Conservation (phyloP, 2,113 vertebrate species). For the Nyctereutes procyonoides region DNA sequence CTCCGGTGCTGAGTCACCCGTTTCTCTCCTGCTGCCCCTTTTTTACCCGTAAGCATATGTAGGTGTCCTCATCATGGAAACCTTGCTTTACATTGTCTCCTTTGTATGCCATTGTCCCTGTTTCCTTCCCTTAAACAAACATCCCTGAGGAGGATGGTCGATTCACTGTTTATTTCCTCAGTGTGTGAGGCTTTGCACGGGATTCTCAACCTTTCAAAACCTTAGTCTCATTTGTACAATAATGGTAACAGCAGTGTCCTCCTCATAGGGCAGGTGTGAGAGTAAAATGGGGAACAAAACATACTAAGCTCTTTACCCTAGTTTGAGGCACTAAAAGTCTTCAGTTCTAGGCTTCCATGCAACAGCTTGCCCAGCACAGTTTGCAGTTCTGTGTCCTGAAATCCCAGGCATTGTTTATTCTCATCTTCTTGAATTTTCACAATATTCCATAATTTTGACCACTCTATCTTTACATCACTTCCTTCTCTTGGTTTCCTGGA, state of each 20-base stretch:
- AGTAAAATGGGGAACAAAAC: neutral
- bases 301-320: neutral
- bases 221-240: neutral
- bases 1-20: too few species aligned
- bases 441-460: neutral
- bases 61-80: too few species aligned
- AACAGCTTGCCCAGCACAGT: neutral
- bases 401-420: neutral
- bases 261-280: neutral
- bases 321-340: neutral
- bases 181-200: neutral
- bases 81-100: too few species aligned
- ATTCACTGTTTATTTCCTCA: neutral
- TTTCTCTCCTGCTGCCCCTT: too few species aligned
- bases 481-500: neutral
- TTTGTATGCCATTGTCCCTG: too few species aligned
- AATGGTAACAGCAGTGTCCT: neutral
- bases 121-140: too few species aligned
- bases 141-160: too few species aligned
- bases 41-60: too few species aligned
- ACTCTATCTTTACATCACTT: neutral
- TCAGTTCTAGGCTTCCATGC: neutral
- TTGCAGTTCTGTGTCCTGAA: neutral
- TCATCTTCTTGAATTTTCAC: neutral
- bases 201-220: neutral